phyloP scores from a whole-genome alignment of 2,797 vertebrate species.

The Premnoplex brunnescens region DNA sequence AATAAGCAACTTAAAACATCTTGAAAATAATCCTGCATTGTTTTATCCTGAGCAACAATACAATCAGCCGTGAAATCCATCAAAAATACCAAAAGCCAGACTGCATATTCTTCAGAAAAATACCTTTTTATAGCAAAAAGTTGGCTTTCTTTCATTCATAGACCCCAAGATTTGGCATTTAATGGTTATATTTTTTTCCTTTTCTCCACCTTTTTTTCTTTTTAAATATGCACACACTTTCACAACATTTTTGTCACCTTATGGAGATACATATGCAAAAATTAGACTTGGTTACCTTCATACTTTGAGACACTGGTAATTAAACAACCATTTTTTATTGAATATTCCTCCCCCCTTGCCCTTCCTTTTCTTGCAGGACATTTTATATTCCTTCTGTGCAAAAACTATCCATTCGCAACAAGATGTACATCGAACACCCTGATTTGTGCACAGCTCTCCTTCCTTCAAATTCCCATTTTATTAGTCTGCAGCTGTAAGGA shows the following conservation, averaged over 20 bases:
- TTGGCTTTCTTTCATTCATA: neutral
- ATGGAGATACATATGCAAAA: neutral
- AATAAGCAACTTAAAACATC: constrained; percentile 7
- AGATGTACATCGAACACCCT: neutral
- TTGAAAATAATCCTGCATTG: neutral
- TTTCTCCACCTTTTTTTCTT: neutral
- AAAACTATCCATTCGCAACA: neutral
- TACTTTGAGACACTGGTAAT: neutral
- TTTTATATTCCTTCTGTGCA: neutral
- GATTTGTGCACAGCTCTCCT: neutral
- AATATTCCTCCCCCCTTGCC: neutral
- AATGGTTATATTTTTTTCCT: neutral
- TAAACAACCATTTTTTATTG: neutral
- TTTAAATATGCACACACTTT: neutral
- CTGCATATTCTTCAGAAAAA: neutral
- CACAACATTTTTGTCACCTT: neutral
- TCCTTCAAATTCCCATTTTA: neutral
- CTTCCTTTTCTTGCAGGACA: neutral
- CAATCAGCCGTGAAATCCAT: neutral
- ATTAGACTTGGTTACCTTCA: neutral
- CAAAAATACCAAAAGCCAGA: neutral
- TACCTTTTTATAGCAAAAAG: neutral
- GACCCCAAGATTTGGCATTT: neutral
- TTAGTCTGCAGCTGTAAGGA: neutral
- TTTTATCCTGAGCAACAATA: constrained; percentile 3